Evolutionary conservation across 2,888 invertebrate genomes (phyloP).

Genomic region (Orthonychiurus folsomi): DNA sequence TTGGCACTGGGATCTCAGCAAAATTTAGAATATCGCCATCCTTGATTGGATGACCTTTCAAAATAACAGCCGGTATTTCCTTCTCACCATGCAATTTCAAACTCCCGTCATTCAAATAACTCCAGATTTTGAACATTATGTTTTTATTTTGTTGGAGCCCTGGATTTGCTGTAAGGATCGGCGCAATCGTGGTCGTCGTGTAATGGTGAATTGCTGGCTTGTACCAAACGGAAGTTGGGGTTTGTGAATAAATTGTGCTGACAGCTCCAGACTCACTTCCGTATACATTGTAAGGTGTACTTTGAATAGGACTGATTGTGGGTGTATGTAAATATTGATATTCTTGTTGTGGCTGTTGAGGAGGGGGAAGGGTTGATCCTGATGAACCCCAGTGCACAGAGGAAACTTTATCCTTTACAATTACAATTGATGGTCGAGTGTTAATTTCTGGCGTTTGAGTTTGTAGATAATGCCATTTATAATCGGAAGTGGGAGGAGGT

Average conservation of each 20-base stretch:
- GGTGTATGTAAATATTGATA: neutral
- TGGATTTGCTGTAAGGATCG: neutral
- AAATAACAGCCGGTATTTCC: neutral
- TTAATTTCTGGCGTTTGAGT: conserved; percentile 2
- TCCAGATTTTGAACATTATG: conserved; percentile 6
- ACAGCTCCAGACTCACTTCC: neutral
- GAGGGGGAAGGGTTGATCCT: neutral
- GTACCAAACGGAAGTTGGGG: conserved; percentile 3
- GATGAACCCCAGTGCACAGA: conserved; percentile 3
- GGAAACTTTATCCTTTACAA: neutral
- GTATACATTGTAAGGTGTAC: neutral
- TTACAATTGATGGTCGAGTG: neutral
- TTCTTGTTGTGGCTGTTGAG: neutral
- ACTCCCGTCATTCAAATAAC: neutral
- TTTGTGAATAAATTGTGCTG: neutral
- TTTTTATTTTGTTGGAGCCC: neutral
- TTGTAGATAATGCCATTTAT: too few relatives aligned
- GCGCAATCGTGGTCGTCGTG: neutral
- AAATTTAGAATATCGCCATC: neutral
- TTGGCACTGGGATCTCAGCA: conserved; percentile 7
- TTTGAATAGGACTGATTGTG: neutral
- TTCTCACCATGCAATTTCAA: conserved; percentile 6
- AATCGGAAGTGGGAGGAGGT: neutral
- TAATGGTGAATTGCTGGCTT: neutral
- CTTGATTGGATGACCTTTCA: neutral